Evolutionary conservation across 2,113 vertebrate species (phyloP), one percentile per base, ranked within the genome.

Genomic region (Podarcis raffonei): DNA sequence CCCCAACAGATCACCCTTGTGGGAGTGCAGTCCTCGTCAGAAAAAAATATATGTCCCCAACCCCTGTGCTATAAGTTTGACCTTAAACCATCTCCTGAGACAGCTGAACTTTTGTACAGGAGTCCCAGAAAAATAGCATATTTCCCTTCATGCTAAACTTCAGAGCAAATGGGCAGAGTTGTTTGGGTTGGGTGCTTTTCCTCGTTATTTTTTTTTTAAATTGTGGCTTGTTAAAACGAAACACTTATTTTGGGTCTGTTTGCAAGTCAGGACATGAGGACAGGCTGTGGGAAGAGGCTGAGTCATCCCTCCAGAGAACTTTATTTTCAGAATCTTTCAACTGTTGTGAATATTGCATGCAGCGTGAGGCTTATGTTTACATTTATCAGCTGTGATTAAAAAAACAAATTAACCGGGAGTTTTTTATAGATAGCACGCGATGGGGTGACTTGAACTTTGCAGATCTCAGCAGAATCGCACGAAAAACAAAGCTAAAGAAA

Each of bases 291-390:
- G 89, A 93, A 65, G 86, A 1, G 84, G 71, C 91, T 95, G 82
- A 91, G 89, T 95, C 85, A 91, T 95, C 93, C 84, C 83, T 92
- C 83, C 53, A 37, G 92, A 93, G 85, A 94, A 25, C 75, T 93
- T 93, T 95, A 32, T 96, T 96, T 95, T 92, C 91, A 95, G 87
- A 94, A 37, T 20, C 4, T 84, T 91, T 79, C 85, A 85, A 6
- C 92, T 96, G 90, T 66, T 72, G n/a, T 85, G 76, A 87, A 91
- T 89, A 82, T 88, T 72, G 69, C 80, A 87, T 0, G 1, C 85
- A 82, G 83, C 89, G 81, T 90, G 83, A 93, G 93, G 90, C 53
- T 93, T 59, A 72, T 90, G 90, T 89, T 89, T 86, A 89, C 74
- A n/a, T 81, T 90, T 86, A 72, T 57, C 18, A 1, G 5, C 37